These are phyloP conservation scores for Vulpes ferrilata DNA, from an alignment of 2,113 vertebrate species.

Conservation along the genomic window DNA sequence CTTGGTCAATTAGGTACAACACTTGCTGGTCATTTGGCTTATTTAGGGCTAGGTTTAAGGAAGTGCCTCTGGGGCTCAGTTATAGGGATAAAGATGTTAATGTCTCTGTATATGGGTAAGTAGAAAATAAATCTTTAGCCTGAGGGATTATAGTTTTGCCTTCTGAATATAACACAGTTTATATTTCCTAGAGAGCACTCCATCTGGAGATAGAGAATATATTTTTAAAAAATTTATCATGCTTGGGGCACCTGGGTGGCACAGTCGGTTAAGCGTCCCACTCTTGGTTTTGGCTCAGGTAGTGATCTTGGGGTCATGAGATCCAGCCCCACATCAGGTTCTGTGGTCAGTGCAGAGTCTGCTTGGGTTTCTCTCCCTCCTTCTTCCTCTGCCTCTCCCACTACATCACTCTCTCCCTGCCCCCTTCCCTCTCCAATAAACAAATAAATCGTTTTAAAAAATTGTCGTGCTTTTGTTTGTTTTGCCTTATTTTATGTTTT, in stretches of 20 bases:
- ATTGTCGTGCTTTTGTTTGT: background rate
- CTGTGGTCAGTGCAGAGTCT: background rate
- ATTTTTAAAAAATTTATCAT: background rate
- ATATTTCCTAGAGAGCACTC: background rate
- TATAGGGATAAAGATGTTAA: background rate
- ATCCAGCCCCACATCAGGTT: background rate
- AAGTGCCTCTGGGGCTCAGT: background rate
- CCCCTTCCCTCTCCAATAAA: background rate
- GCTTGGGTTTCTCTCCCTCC: background rate
- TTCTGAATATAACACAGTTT: slow-evolving; percentile 41
- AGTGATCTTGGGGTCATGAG: background rate
- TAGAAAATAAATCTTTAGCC: background rate
- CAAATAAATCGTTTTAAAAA: background rate
- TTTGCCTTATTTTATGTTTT: slow-evolving; percentile 49
- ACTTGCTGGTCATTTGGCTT: background rate
- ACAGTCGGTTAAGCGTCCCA: background rate
- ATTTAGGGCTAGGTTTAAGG: background rate
- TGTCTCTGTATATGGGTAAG: background rate
- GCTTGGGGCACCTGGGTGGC: background rate
- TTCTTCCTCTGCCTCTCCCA: background rate
- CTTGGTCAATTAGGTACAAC: background rate
- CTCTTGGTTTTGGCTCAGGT: background rate
- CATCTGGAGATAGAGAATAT: background rate
- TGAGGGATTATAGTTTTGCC: background rate
- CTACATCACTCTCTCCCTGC: background rate